These are phyloP conservation scores for Artibeus jamaicensis DNA, from an alignment of 2,797 vertebrate species.

Conservation along the genomic window DNA sequence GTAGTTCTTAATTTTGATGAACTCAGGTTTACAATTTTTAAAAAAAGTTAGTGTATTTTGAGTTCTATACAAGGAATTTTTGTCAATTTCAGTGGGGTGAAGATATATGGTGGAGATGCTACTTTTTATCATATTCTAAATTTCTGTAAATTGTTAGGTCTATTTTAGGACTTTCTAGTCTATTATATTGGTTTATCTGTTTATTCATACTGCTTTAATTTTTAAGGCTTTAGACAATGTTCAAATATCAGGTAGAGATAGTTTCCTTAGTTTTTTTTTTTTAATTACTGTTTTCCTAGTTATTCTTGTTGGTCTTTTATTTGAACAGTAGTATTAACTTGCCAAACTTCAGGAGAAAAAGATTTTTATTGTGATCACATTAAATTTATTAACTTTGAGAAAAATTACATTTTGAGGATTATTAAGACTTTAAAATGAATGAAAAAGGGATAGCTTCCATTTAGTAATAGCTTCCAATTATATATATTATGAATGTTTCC, in stretches of 20 bases:
- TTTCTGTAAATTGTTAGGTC: neutral
- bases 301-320: neutral
- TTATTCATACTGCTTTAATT: neutral
- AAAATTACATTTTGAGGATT: neutral
- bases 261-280: neutral
- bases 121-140: neutral
- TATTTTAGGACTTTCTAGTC: neutral
- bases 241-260: neutral
- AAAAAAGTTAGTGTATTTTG: neutral
- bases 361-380: neutral
- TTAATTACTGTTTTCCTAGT: neutral
- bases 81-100: neutral
- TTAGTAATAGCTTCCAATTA: neutral
- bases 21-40: neutral
- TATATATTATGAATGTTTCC: neutral
- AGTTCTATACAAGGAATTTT: neutral
- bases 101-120: neutral
- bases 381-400: neutral
- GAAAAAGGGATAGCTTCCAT: neutral
- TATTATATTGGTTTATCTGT: neutral
- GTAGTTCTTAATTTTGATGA: neutral
- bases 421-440: slow-evolving; percentile 8
- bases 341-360: neutral
- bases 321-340: neutral
- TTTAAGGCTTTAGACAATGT: neutral